Evolutionary conservation across 2,888 invertebrate species (phyloP), one percentile per base, ranked within the genome.

Genomic region (Taphrorychus bicolor): DNA sequence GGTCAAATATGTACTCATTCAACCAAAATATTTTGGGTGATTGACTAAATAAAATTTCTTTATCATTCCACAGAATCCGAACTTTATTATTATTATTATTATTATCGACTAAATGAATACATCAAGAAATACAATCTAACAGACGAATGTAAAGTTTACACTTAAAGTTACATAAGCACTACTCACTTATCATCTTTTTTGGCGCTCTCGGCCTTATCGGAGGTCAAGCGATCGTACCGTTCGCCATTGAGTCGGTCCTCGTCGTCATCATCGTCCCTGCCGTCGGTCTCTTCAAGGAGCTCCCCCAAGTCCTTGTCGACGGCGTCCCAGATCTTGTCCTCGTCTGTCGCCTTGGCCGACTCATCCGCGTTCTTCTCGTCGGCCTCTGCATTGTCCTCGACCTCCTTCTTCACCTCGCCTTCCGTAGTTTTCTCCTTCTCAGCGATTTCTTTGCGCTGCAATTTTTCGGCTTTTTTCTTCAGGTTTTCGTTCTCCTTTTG

Each of bases 221-320:
- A 45, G 4, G 45, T 45, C 5, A 45, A 16, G 14, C 45, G 45
- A 71, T 83, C 83, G 73, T 81, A 83, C 72, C 83, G 75, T 74
- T 82, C 82, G 9, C 80, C 87, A 73, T 87, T 87, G 0, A 87
- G 88, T 62, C 77, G 75, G 71, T 90, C 91, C 72, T 89, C 91
- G 72, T 90, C 91, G 71, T 88, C 89, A 48, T 88, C 89, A 2
- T 84, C 84, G 66, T 85, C 85, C 41, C 80, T 81, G 0, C 89
- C 87, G 0, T 88, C 89, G 18, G 79, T 89, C 78, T 89, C 90
- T 11, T 90, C 87, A 32, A 93, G 82, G 59, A 93, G 84, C 76
- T 92, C 92, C 3, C 92, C 91, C 68, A 93, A 85, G 79, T 92
- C 92, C 77, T 92, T 92, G 78, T 92, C 92, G 23, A 92, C 91